A percentile compares a stretch with the other conserved stretches of the same genome.
Conservation (phyloP, 2,797 vertebrate species). For the Sylvilagus floridanus region DNA sequence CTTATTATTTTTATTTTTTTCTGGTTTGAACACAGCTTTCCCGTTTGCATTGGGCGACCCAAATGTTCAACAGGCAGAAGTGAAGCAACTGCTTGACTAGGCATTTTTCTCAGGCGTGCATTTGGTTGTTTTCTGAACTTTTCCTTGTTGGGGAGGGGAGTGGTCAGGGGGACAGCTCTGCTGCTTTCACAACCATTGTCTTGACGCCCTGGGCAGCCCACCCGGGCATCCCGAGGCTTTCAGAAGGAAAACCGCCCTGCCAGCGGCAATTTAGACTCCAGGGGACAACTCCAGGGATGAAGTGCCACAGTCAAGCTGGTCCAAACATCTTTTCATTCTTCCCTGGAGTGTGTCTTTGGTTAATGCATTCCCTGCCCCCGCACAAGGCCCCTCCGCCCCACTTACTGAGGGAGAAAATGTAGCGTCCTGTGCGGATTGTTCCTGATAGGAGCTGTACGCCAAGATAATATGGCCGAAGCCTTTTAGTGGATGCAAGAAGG, state of each 20-base stretch:
- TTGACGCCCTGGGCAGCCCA: constrained; percentile 45
- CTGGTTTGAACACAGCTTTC: constrained; percentile 93
- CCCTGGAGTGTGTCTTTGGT: constrained; percentile 58
- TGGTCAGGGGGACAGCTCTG: neutral
- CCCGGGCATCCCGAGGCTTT: constrained; percentile 63
- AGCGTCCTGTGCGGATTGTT: neutral
- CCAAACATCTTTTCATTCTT: constrained; percentile 71
- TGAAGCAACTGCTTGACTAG: constrained; percentile 89
- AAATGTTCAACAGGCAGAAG: constrained; percentile 91
- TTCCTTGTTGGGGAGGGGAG: constrained; percentile 81
- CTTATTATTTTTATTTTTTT: constrained; percentile 94
- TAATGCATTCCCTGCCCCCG: constrained; percentile 47
- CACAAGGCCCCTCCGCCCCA: neutral
- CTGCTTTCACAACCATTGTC: constrained; percentile 81
- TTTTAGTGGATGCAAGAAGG: constrained; percentile 46
- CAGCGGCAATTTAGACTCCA: constrained; percentile 57
- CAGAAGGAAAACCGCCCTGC: constrained; percentile 68
- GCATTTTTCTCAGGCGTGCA: constrained; percentile 86
- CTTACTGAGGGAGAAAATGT: constrained; percentile 34
- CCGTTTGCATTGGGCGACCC: constrained; percentile 89
- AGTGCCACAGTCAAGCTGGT: constrained; percentile 69
- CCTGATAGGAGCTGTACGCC: neutral
- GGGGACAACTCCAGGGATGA: constrained; percentile 72
- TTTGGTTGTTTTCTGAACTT: constrained; percentile 88
- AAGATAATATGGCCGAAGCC: constrained; percentile 51